Percentiles rank a stretch among this genome's conserved stretches.
Conservation (phyloP, 2,888 invertebrate species). For the Cephus rjabovi region DNA sequence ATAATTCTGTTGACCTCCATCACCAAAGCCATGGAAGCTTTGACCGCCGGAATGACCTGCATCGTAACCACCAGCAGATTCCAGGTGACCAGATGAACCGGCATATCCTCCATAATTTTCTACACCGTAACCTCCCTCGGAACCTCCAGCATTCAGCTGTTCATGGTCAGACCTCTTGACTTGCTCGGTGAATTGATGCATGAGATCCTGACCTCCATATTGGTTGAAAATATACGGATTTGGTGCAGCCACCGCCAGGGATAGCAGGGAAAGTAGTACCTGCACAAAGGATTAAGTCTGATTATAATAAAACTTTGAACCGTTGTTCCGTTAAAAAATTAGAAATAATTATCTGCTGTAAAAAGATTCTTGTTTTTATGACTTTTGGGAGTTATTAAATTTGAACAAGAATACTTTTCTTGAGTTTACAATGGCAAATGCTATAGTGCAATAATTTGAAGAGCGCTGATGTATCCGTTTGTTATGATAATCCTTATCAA, state of each 20-base stretch:
- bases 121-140: constrained; percentile 40
- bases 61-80: constrained; percentile 32
- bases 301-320: neutral
- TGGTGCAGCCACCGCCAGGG: constrained; percentile 41
- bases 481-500: neutral
- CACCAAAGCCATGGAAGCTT: constrained; percentile 26
- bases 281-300: constrained; percentile 24
- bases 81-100: constrained; percentile 21
- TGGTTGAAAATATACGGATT: constrained; percentile 48
- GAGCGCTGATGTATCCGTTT: neutral
- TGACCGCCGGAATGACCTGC: constrained; percentile 33
- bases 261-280: constrained; percentile 49
- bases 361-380: neutral
- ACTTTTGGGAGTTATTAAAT: neutral
- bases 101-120: constrained; percentile 26
- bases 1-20: constrained; percentile 48
- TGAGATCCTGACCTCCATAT: constrained; percentile 35
- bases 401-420: neutral
- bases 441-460: neutral
- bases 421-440: neutral
- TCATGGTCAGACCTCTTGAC: constrained; percentile 58
- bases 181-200: constrained; percentile 25
- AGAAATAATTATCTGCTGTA: constrained; percentile 1
- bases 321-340: constrained; percentile 7
- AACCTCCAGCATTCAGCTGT: constrained; percentile 48